Conservation (phyloP, 2,888 invertebrate genomes). For the Watsonalla cultraria region DNA sequence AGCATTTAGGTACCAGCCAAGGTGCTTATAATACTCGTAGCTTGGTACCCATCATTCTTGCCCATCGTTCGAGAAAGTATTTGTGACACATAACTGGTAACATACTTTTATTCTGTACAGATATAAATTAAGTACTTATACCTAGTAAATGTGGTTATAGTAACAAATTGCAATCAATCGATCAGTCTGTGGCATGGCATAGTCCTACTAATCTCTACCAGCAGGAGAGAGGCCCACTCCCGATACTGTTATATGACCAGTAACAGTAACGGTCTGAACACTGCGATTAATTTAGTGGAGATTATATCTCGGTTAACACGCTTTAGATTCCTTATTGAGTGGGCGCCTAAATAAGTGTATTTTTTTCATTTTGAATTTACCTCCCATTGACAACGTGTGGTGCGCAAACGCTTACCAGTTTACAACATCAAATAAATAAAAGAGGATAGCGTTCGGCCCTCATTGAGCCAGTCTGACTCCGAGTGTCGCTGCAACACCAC, state of each 20-base stretch:
- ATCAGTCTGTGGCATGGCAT: background rate
- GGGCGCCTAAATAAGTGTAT: conserved; percentile 35
- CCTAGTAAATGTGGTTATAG: background rate
- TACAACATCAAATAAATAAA: conserved; percentile 61
- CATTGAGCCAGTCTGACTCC: conserved; percentile 61
- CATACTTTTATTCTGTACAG: background rate
- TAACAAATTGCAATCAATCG: background rate
- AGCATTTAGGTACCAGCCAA: too few relatives aligned
- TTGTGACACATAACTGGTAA: background rate
- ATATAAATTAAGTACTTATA: background rate
- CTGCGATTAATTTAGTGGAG: conserved; percentile 32
- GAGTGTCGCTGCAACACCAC: conserved; percentile 43
- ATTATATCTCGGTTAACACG: conserved; percentile 34
- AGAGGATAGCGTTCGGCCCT: conserved; percentile 66
- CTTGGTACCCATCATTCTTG: too few relatives aligned
- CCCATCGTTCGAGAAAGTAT: too few relatives aligned
- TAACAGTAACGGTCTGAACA: conserved; percentile 23
- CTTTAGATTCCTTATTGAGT: conserved; percentile 30
- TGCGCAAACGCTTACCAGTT: conserved; percentile 60
- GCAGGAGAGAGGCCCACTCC: conserved; percentile 7
- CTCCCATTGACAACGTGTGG: conserved; percentile 42
- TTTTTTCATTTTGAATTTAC: conserved; percentile 37
- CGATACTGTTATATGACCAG: conserved; percentile 33
- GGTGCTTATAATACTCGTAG: too few relatives aligned
- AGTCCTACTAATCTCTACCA: background rate